Percentiles rank a stretch among this genome's conserved stretches.
Conservation (phyloP, 92 coral and sea anemone genomes). For the Heliopora coerulea region DNA sequence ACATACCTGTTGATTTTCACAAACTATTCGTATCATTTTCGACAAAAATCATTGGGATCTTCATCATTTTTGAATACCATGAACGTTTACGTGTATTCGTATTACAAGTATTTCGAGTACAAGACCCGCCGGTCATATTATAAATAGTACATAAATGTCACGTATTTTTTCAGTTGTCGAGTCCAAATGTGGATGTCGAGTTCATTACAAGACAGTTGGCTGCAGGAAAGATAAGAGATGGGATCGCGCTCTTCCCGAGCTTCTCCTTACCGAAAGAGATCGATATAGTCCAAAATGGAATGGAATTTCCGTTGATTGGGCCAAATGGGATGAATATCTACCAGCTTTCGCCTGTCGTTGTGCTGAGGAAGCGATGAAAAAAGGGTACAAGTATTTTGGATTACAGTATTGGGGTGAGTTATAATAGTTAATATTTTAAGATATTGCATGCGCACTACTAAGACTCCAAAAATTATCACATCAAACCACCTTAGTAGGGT, state of each 20-base stretch:
- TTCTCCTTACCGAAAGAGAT: conserved; percentile 80
- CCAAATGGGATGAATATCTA: conserved; percentile 65
- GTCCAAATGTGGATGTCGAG: conserved; percentile 45
- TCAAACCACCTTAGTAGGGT: too few relatives aligned
- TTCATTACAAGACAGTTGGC: conserved; percentile 54
- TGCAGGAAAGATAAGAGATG: conserved; percentile 61
- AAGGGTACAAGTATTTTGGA: conserved; percentile 72
- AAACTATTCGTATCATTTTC: too few relatives aligned
- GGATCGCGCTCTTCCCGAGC: conserved; percentile 67
- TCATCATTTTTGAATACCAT: too few relatives aligned
- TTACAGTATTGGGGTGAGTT: conserved; percentile 71
- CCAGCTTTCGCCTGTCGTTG: conserved; percentile 82
- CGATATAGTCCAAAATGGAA: conserved; percentile 47
- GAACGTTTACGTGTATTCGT: too few relatives aligned
- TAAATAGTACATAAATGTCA: too few relatives aligned
- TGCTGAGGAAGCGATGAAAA: conserved; percentile 67
- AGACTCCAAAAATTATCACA: too few relatives aligned
- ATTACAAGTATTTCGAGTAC: too few relatives aligned
- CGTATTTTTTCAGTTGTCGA: not conserved
- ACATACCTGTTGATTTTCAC: too few relatives aligned
- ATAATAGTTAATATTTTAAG: not conserved
- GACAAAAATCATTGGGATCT: too few relatives aligned
- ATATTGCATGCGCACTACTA: too few relatives aligned
- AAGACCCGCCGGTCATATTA: too few relatives aligned
- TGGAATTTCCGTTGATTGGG: conserved; percentile 65